Conservation (phyloP, 2,113 vertebrate genomes). For the Spheniscus mendiculus region DNA sequence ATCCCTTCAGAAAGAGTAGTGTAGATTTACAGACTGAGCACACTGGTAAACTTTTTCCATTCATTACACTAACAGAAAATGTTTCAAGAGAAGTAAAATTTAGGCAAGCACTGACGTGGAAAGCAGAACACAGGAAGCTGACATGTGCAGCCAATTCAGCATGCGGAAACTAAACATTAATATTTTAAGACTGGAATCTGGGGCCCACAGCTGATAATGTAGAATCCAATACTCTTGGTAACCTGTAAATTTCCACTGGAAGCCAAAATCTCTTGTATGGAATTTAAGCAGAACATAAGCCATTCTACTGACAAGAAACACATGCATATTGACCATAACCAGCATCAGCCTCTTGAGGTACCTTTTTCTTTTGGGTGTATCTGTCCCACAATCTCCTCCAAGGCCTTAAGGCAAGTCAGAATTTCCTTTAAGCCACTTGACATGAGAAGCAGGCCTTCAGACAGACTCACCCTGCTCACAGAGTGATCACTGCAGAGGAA, state of each 20-base stretch:
- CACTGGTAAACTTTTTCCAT: slow-evolving; percentile 19
- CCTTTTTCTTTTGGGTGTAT: background rate
- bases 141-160: slow-evolving; percentile 32
- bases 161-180: slow-evolving; percentile 17
- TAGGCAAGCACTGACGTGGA: background rate
- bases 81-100: slow-evolving; percentile 9
- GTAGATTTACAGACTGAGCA: background rate
- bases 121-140: slow-evolving; percentile 30
- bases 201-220: slow-evolving; percentile 32
- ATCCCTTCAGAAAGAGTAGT: background rate
- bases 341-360: background rate
- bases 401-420: background rate
- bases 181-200: slow-evolving; percentile 21
- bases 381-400: background rate
- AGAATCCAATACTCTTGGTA: slow-evolving; percentile 7
- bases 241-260: background rate
- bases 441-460: background rate
- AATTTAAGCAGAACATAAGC: background rate
- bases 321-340: background rate
- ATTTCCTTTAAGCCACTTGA: background rate
- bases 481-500: background rate
- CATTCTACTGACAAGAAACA: background rate
- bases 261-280: background rate
- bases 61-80: background rate
- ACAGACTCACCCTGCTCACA: background rate